Base-by-base conservation (phyloP, 2,888 invertebrate species). In the Hyles lineata region DNA sequence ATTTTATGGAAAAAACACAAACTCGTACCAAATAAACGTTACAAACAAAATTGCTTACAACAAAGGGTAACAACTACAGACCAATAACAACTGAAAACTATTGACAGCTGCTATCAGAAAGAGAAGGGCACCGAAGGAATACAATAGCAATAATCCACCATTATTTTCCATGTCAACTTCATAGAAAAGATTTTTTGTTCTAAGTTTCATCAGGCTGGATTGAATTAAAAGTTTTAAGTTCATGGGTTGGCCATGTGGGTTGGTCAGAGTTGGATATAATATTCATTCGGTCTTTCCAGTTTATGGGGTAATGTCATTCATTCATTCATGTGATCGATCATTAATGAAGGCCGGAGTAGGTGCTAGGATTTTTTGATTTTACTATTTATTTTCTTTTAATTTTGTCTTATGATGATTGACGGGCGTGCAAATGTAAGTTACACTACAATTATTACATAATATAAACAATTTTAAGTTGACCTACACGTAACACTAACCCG, bases 361-460 rank as follows among this genome's bases (percentile, higher is more conserved):
- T 73, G 74, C 76, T 74, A 72, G 72, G 75, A 74, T 75, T 78
- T 74, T 76, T 78, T 67, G 60, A 75, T 74, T 71, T 77, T 78
- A 76, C 76, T 79, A 87, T 83, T 76, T 82, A 86, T 88, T 82
- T 84, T 83, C 82, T 81, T 87, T 85, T 84, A 80, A 80, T 85
- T 88, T 85, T 82, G 75, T 82, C 85, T 86, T 94, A 94, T 90
- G 82, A 95, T 95, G 95, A 95, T 95, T 91, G 93, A 94, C 87
- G 94, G 95, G 79, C 92, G 93, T 75, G 91, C 94, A 82, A 95
- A 94, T 92, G 94, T 94, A 87, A 93, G 94, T 92, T 73, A 21
- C 29, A 52, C 59, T 70, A 72, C 25, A 55, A 60, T 29, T 19
- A 50, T 15, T 70, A 67, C 61, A 9, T 43, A 32, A 67, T 6